Evolutionary conservation across 2,797 vertebrate genomes (phyloP).

Genomic region (Zenarchopterus dispar): DNA sequence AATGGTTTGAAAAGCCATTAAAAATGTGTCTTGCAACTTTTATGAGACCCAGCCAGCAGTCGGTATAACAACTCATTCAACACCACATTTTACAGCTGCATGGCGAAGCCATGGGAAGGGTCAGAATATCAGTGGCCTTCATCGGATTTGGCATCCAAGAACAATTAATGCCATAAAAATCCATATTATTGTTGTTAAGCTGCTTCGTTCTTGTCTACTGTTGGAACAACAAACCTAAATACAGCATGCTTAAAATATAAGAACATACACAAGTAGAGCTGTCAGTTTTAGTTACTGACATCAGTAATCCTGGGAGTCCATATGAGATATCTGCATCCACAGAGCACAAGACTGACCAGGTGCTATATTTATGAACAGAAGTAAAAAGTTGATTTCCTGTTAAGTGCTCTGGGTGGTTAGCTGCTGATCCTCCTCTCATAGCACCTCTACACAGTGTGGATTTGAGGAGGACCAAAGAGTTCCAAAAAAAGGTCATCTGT

Average conservation of each 20-base stretch:
- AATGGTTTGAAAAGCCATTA: neutral
- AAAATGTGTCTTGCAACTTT: neutral
- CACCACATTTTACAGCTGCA: neutral
- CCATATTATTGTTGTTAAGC: neutral
- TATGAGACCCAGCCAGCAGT: neutral
- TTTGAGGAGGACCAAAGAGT: neutral
- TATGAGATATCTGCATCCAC: constrained; percentile 21
- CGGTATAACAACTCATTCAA: neutral
- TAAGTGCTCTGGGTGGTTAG: neutral
- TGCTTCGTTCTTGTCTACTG: neutral
- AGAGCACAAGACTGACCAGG: constrained; percentile 13
- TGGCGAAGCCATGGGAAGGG: too few species aligned
- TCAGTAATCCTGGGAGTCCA: constrained; percentile 11
- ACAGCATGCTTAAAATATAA: neutral
- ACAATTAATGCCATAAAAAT: too few species aligned
- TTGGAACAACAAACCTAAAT: neutral
- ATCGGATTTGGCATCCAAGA: too few species aligned
- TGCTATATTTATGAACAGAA: constrained; percentile 14
- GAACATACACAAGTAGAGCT: constrained; percentile 19
- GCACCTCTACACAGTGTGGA: neutral
- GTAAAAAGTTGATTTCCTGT: constrained; percentile 4
- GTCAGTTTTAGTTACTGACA: constrained; percentile 15
- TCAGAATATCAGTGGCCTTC: too few species aligned
- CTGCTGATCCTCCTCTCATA: neutral
- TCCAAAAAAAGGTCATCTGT: constrained; percentile 3